These are phyloP conservation scores for Esox lucius DNA, from an alignment of 2,797 vertebrate species.

Conservation along the genomic window DNA sequence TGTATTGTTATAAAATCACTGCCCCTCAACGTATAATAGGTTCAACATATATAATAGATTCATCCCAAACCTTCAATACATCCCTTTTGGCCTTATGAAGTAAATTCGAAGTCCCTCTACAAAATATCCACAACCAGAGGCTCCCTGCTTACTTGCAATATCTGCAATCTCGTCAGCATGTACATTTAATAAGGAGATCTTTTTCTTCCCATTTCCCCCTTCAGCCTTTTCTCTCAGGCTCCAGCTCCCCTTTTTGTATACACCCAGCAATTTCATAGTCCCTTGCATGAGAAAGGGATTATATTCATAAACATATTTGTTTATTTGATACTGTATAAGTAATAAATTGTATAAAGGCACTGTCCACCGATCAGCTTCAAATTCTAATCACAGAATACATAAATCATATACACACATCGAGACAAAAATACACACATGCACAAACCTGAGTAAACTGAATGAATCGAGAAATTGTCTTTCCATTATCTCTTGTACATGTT, in stretches of 20 bases:
- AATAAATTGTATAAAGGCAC: constrained; percentile 69
- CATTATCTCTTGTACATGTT: not conserved
- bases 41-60: constrained; percentile 51
- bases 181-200: constrained; percentile 55
- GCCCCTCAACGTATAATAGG: constrained; percentile 43
- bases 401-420: not conserved
- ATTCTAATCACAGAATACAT: not conserved
- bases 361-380: constrained; percentile 19
- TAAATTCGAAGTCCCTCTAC: constrained; percentile 47
- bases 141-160: constrained; percentile 27
- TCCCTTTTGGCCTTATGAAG: constrained; percentile 35
- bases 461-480: not conserved
- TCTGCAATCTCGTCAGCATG: constrained; percentile 40
- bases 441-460: constrained; percentile 19
- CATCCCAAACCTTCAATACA: constrained; percentile 52
- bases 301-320: constrained; percentile 55
- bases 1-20: constrained; percentile 36
- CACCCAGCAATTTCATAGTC: constrained; percentile 70
- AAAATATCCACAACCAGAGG: constrained; percentile 25
- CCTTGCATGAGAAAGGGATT: constrained; percentile 61
- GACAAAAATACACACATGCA: constrained; percentile 18
- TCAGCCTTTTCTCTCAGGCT: constrained; percentile 45
- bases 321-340: constrained; percentile 45
- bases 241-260: constrained; percentile 58
- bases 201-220: constrained; percentile 54